A percentile compares a stretch with the other conserved stretches of the same genome.
These are phyloP conservation scores for Drosophila dunni DNA, from an alignment of 1,140 invertebrate species.

Conservation along the genomic window DNA sequence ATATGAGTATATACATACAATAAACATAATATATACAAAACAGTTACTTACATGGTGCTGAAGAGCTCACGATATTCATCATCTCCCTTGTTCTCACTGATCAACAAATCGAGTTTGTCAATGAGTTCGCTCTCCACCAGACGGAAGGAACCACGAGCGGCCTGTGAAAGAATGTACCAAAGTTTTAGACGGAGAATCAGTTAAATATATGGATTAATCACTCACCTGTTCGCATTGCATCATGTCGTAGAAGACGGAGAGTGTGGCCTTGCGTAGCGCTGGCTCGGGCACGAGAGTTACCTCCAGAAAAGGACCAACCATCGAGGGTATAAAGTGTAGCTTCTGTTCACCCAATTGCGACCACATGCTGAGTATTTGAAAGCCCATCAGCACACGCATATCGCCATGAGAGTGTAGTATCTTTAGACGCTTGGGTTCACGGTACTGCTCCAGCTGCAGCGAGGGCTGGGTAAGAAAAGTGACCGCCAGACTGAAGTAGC, in stretches of 20 bases:
- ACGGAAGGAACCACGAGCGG: conserved; percentile 88
- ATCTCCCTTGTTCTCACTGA: conserved; percentile 97
- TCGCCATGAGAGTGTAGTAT: conserved; percentile 94
- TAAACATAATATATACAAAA: conserved; percentile 14
- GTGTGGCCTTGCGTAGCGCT: conserved; percentile 94
- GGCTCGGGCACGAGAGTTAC: conserved; percentile 96
- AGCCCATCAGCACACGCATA: conserved; percentile 96
- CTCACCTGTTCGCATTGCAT: conserved; percentile 95
- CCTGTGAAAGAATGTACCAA: conserved; percentile 40
- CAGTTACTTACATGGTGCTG: conserved; percentile 94
- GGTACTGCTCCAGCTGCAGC: conserved; percentile 94
- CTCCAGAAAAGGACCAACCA: conserved; percentile 97
- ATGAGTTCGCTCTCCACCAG: conserved; percentile 96
- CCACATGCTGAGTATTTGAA: conserved; percentile 98
- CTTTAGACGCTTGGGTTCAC: conserved; percentile 91
- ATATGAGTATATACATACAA: conserved; percentile 10
- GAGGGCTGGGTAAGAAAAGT: conserved; percentile 94
- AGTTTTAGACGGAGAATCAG: background rate
- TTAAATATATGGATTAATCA: background rate
- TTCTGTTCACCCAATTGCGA: conserved; percentile 92
- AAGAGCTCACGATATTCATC: conserved; percentile 96
- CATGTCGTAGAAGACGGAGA: conserved; percentile 98
- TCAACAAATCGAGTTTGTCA: conserved; percentile 95
- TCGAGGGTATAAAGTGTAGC: conserved; percentile 95
- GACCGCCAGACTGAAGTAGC: conserved; percentile 95